phyloP scores from a whole-genome alignment of 2,888 invertebrate genomes.

The Pachycephus smyrnensis region DNA sequence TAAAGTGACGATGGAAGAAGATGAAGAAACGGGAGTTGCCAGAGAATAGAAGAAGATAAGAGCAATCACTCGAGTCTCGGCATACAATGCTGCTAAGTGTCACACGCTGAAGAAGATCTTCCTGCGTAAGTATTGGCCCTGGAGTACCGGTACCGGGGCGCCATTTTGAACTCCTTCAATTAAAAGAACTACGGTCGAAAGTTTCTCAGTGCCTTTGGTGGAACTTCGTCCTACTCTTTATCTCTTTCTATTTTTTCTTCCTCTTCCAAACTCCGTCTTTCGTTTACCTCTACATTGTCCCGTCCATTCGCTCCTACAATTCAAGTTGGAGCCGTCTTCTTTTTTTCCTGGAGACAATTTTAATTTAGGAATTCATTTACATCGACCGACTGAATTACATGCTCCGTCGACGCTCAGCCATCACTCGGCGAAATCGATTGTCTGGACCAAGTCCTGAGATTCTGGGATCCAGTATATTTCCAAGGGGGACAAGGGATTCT shows the following conservation, averaged over 20 bases:
- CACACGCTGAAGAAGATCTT: not conserved
- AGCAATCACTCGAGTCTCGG: not conserved
- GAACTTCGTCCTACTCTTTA: conserved; percentile 16
- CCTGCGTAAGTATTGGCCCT: not conserved
- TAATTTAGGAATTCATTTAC: conserved; percentile 37
- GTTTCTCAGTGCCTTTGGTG: conserved; percentile 19
- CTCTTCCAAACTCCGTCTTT: not conserved
- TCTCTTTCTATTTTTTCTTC: not conserved
- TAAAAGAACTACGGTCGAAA: not conserved
- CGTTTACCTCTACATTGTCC: not conserved
- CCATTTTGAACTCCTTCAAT: not conserved
- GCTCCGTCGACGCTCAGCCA: not conserved
- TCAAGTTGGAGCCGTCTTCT: not conserved
- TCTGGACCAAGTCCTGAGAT: not conserved
- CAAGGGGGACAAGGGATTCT: no score
- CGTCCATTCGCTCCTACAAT: conserved; percentile 6
- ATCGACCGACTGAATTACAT: not conserved
- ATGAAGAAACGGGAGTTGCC: not conserved
- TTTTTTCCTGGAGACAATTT: conserved; percentile 32
- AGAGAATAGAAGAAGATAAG: not conserved
- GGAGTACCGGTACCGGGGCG: not conserved
- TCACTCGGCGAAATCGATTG: not conserved
- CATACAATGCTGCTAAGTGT: not conserved
- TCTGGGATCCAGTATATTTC: not conserved
- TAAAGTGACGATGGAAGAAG: not conserved